Evolutionary conservation across 1,140 invertebrate genomes (phyloP).

Genomic region (Drosophila nebulosa): DNA sequence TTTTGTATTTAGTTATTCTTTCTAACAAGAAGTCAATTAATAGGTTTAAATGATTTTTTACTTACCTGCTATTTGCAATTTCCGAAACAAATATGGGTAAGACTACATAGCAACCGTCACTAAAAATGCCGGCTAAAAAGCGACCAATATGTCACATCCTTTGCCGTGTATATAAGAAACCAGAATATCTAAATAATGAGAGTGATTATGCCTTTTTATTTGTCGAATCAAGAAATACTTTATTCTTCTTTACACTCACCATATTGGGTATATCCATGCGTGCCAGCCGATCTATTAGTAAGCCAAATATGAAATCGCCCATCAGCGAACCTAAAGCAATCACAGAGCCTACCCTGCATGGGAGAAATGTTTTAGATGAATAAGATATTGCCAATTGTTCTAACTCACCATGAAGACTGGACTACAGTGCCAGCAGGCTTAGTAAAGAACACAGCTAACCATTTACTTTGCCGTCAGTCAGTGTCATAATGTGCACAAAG

Average conservation of each 20-base stretch:
- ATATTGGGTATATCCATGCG: conserved; percentile 67
- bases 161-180: conserved; percentile 59
- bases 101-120: conserved; percentile 61
- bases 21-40: not conserved
- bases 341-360: conserved; percentile 53
- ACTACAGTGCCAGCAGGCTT: conserved; percentile 49
- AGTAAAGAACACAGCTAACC: too few species aligned
- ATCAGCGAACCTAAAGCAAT: conserved; percentile 53
- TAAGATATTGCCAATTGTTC: too few species aligned
- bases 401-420: conserved; percentile 55
- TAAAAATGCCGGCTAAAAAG: conserved; percentile 77
- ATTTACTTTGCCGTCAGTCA: conserved; percentile 59
- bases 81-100: conserved; percentile 66
- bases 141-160: conserved; percentile 71
- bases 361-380: too few species aligned
- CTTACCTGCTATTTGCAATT: conserved; percentile 69
- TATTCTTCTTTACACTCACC: conserved; percentile 28
- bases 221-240: too few species aligned
- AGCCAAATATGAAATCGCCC: conserved; percentile 58
- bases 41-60: too few species aligned
- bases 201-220: too few species aligned
- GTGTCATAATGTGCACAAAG: conserved; percentile 60
- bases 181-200: conserved; percentile 56
- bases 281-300: conserved; percentile 56
- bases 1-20: too few species aligned